Evolutionary conservation across 2,113 vertebrate genomes (phyloP), one percentile per base, ranked within the genome.

Genomic region (Coracopsis vasa): DNA sequence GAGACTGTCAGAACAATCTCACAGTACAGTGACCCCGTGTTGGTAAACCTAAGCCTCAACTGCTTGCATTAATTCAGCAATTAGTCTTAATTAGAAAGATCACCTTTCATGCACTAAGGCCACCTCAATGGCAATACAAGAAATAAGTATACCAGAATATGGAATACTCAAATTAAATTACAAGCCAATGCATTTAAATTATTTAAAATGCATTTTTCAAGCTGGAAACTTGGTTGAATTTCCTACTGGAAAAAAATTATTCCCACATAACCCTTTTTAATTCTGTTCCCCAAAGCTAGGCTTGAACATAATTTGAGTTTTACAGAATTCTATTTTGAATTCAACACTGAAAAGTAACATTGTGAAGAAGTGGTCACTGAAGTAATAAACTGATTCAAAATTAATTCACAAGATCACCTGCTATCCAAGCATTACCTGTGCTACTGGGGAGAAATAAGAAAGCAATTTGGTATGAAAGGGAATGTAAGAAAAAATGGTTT

Each of bases 341-440:
- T 47, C 50, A 85, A 77, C 33, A 44, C 5, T 71, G 13, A 35
- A 50, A 91, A 83, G 31, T 16, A 71, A 14, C 11, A 44, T 9
- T 44, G 23, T 74, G 39, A 90, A 67, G 28, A 94, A 81, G 27
- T 11, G 42, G 47, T 56, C 69, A 80, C 16, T 87, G 48, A 75
- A 67, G 39, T 53, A 93, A 79, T 47, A 72, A 92, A 78, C 19
- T 37, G 7, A 39, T 69, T 71, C 50, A 19, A 96, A 92, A 90
- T 80, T 61, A 75, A 80, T 84, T 86, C 62, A 84, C 44, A 65
- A 44, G 29, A 73, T 82, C 61, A 85, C 19, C 65, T 66, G 28
- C 44, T 66, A 70, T 51, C 31, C 81, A 84, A 53, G 48, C 19
- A 53, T 85, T 84, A 82, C 27, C 13, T 75, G 15, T 64, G 62